Evolutionary conservation across 2,888 invertebrate genomes (phyloP), one percentile per base, ranked within the genome.

Genomic region (Stenchaetothrips biformis): DNA sequence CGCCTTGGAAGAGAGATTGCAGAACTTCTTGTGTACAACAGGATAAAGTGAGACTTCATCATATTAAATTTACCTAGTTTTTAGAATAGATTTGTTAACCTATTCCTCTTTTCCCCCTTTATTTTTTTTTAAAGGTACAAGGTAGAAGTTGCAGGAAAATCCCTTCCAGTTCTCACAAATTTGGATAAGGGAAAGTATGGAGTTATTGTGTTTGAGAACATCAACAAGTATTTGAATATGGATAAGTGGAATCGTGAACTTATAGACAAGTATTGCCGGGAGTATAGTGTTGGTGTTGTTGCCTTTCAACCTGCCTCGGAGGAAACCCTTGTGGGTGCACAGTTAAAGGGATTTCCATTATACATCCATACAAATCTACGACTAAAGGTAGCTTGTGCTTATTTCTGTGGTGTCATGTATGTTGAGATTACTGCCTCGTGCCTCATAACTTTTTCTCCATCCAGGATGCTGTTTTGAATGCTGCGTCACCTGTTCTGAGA

Each of bases 221-320:
- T 97, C 85, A 95, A 96, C 87, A 95, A 96, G 88, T 99, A 99
- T 88, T 91, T 98, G 85, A 94, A 95, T 87, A 95, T 99, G 95
- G 97, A 98, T 88, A 95, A 96, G 87, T 98, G 97, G 97, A 98
- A 98, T 89, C 92, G 97, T 81, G 96, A 98, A 87, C 89, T 98
- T 80, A 89, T 99, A 84, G 98, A 99, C 89, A 98, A 98, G 88
- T 99, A 99, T 88, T 98, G 98, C 87, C 90, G 94, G 81, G 97
- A 98, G 87, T 99, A 97, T 88, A 92, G 94, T 79, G 97, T 98
- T 62, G 96, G 94, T 53, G 93, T 99, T 84, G 93, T 98, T 83
- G 97, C 95, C 80, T 98, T 98, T 87, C 93, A 95, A 83, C 94
- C 94, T 83, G 93, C 95, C 47, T 93, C 93, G 84, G 95, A 96